Percentiles rank a stretch among this genome's conserved stretches.
phyloP scores from a whole-genome alignment of 2,888 invertebrate species.

The Unio delphinus region DNA sequence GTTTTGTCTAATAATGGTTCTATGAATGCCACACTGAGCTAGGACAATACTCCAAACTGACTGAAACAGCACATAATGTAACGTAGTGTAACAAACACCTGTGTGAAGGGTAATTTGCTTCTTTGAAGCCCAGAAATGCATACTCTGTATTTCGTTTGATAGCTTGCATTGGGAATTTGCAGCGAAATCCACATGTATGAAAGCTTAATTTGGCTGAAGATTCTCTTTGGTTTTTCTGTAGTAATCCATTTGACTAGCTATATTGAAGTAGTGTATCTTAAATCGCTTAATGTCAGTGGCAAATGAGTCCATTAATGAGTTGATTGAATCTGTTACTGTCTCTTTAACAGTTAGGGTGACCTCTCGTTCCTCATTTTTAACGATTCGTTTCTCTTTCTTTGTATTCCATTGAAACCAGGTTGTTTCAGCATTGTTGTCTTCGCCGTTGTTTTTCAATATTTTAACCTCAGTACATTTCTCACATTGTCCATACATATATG shows the following conservation, averaged over 20 bases:
- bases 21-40: not conserved
- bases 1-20: conserved; percentile 2
- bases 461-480: conserved; percentile 3
- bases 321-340: conserved; percentile 1
- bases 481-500: conserved; percentile 8
- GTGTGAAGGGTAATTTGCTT: conserved; percentile 16
- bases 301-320: conserved; percentile 2
- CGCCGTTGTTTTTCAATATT: not conserved
- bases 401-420: conserved; percentile 9
- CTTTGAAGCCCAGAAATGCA: conserved; percentile 23
- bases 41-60: not conserved
- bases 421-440: conserved; percentile 1
- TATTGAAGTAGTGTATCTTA: conserved; percentile 5
- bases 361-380: conserved; percentile 6
- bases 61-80: not conserved
- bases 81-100: conserved; percentile 7
- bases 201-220: conserved; percentile 6
- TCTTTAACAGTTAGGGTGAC: conserved; percentile 6
- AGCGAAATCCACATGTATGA: conserved; percentile 20
- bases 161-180: conserved; percentile 15
- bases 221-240: conserved; percentile 7
- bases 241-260: conserved; percentile 2
- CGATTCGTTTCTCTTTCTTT: conserved; percentile 6
- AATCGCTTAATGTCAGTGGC: conserved; percentile 3
- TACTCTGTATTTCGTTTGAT: conserved; percentile 19